Evolutionary conservation across 1,140 invertebrate species (phyloP).

Genomic region (Heliothis virescens): DNA sequence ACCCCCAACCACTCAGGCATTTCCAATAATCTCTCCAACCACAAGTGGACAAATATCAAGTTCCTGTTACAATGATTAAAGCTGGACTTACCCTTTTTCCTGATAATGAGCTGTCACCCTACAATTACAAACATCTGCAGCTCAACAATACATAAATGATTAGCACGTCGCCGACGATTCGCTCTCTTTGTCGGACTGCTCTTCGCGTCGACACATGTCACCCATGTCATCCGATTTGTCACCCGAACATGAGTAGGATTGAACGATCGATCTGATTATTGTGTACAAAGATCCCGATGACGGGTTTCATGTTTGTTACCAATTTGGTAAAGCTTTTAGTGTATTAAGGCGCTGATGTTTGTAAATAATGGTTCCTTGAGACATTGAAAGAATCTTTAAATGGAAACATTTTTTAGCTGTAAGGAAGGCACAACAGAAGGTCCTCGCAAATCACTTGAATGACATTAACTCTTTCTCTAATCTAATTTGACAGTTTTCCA

Average conservation of each 20-base stretch:
- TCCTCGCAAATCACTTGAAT: too few relatives aligned
- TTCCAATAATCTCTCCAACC: too few relatives aligned
- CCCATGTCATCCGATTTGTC: constrained; percentile 29
- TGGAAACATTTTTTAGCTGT: too few relatives aligned
- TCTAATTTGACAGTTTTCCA: too few relatives aligned
- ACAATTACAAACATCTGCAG: constrained; percentile 68
- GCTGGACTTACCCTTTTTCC: background rate
- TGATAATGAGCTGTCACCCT: constrained; percentile 43
- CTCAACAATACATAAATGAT: constrained; percentile 76
- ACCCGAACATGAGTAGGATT: constrained; percentile 27
- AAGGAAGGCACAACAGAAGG: too few relatives aligned
- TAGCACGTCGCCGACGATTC: constrained; percentile 64
- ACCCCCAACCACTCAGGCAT: too few relatives aligned
- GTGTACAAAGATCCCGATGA: background rate
- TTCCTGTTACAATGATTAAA: too few relatives aligned
- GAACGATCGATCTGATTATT: constrained; percentile 33
- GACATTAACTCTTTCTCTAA: too few relatives aligned
- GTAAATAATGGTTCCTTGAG: too few relatives aligned
- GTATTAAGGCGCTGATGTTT: background rate
- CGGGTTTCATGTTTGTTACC: background rate
- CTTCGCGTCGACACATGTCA: constrained; percentile 1
- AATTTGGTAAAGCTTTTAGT: background rate
- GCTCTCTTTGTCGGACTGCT: constrained; percentile 7
- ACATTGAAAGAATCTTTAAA: too few relatives aligned
- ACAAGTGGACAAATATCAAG: too few relatives aligned